Conservation (phyloP, 1,140 invertebrate species). For the Drosophila saltans region DNA sequence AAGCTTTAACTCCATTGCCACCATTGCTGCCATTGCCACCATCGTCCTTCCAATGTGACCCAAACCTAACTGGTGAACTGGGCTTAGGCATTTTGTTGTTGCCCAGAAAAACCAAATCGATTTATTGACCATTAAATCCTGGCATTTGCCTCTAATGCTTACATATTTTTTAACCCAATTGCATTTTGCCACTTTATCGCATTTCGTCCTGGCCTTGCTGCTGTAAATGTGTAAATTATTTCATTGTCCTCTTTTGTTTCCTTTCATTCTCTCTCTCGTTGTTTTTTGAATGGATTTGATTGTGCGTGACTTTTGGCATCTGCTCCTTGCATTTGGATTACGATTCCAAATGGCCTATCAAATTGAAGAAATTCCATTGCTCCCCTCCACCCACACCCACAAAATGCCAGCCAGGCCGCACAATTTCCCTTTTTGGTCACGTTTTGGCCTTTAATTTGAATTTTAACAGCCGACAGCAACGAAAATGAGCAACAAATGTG, state of each 20-base stretch:
- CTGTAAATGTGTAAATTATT: constrained; percentile 53
- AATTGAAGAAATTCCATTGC: constrained; percentile 34
- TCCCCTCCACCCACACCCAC: too few relatives aligned
- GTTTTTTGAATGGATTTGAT: constrained; percentile 39
- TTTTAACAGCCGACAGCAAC: constrained; percentile 55
- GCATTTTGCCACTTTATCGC: constrained; percentile 61
- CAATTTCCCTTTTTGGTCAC: constrained; percentile 52
- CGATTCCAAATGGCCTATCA: constrained; percentile 71
- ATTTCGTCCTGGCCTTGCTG: constrained; percentile 4
- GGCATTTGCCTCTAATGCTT: constrained; percentile 65
- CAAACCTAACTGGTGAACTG: constrained; percentile 17
- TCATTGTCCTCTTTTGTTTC: constrained; percentile 34
- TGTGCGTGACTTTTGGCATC: constrained; percentile 51
- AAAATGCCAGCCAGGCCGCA: background rate
- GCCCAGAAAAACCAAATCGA: constrained; percentile 58
- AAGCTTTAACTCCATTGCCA: constrained; percentile 40
- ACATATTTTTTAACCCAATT: constrained; percentile 54
- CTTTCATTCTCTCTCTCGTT: constrained; percentile 21
- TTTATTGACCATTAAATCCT: constrained; percentile 74
- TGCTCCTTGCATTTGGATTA: constrained; percentile 56
- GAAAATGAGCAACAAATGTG: constrained; percentile 35
- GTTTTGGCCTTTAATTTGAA: constrained; percentile 53
- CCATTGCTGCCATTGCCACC: background rate
- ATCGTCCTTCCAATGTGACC: background rate
- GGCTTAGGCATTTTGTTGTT: constrained; percentile 25